Evolutionary conservation across 2,888 invertebrate species (phyloP), one percentile per base, ranked within the genome.

Genomic region (Drosophila meridionalis): DNA sequence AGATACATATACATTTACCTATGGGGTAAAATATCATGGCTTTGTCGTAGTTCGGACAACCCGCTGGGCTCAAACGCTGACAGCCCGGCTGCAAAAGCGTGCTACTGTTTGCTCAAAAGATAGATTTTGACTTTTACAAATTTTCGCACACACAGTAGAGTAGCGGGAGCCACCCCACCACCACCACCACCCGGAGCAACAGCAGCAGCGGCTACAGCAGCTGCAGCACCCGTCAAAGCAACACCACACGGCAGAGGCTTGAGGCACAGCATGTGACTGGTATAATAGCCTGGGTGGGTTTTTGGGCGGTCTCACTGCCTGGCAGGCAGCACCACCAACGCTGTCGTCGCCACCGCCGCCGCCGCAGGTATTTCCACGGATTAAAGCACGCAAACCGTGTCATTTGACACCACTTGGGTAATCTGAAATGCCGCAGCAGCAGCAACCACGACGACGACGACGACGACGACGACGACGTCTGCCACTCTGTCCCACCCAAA

Each of bases 391-490:
- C 83, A 80, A 91, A 87, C 91, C 90, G 82, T 90, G 90, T 91
- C 91, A 90, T 90, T 90, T 90, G 90, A 90, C 91, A 91, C 92
- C 90, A 81, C 89, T 89, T 87, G 83, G 84, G 88, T 81, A 86
- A 88, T 90, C 90, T 76, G 87, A 89, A 90, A 90, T 89, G 90
- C 82, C 83, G 68, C 80, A 85, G 84, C 82, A 85, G 78, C 57
- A 43, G 45, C 80, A 72, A 85, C 76, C 80, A 79, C 82, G 78
- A 34, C 34, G 50, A 50, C 80, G 79, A 57, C 71, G 52, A 52
- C 28, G n/a, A 79, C 82, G 78, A 34, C 34, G 50, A 50, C 80
- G 47, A 28, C 82, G 80, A 60, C 72, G 60, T 28, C 72, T 38
- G 63, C 32, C 32, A 45, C 38, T 28, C 65, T 3, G 6, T n/a